Evolutionary conservation across 2,888 invertebrate genomes (phyloP).

Genomic region (Nomada ferruginata): DNA sequence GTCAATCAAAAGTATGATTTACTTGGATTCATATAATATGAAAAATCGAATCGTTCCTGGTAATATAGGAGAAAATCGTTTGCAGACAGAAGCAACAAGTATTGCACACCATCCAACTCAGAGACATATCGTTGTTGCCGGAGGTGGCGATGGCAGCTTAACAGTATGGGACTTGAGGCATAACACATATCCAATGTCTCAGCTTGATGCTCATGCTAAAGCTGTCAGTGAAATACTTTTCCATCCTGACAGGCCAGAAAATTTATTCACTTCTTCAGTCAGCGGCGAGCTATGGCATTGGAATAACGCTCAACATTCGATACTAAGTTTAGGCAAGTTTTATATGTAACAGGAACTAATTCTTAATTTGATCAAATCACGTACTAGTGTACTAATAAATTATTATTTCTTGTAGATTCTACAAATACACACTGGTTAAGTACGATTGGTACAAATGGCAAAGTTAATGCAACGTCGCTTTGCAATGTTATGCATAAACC

Average conservation of each 20-base stretch:
- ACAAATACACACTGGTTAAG: slow-evolving; percentile 85
- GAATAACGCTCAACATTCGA: slow-evolving; percentile 86
- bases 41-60: not conserved
- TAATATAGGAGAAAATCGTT: slow-evolving; percentile 6
- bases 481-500: slow-evolving; percentile 91
- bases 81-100: slow-evolving; percentile 89
- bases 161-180: slow-evolving; percentile 96
- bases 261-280: slow-evolving; percentile 92
- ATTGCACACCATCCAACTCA: slow-evolving; percentile 94
- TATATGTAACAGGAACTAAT: not conserved
- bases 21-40: not conserved
- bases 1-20: slow-evolving; percentile 85
- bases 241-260: slow-evolving; percentile 93
- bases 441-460: slow-evolving; percentile 84
- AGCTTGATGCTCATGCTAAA: slow-evolving; percentile 91
- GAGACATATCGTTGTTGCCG: slow-evolving; percentile 92
- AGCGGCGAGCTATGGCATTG: slow-evolving; percentile 96
- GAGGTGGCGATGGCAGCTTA: slow-evolving; percentile 93
- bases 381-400: slow-evolving; percentile 5
- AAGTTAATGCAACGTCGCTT: slow-evolving; percentile 90
- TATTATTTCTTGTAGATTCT: slow-evolving; percentile 70
- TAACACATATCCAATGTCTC: slow-evolving; percentile 92
- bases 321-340: slow-evolving; percentile 77
- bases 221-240: slow-evolving; percentile 94
- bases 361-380: not conserved